Conservation (phyloP, 37 sponge, comb jelly and placozoan genomes). For the Crambe crambe region DNA sequence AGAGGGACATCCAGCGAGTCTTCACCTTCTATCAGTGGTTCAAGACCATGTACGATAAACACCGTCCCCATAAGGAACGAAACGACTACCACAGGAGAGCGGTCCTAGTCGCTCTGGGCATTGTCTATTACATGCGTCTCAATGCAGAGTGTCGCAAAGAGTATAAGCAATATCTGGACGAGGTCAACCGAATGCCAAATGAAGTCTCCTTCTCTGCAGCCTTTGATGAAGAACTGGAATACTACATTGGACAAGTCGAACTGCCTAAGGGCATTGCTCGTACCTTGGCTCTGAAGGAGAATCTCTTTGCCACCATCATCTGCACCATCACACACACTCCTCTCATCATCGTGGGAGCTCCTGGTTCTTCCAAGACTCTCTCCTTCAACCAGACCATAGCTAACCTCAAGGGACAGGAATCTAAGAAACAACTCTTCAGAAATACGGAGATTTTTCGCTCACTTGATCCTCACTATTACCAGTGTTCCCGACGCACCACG, state of each 20-base stretch:
- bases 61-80: conserved; percentile 7
- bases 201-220: conserved; percentile 48
- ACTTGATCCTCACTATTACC: conserved; percentile 85
- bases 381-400: conserved; percentile 88
- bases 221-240: conserved; percentile 64
- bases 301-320: conserved; percentile 85
- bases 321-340: conserved; percentile 84
- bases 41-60: conserved; percentile 36
- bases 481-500: conserved; percentile 88
- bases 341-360: conserved; percentile 91
- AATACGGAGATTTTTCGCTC: conserved; percentile 64
- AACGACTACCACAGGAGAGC: conserved; percentile 51
- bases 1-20: conserved; percentile 87
- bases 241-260: conserved; percentile 48
- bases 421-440: conserved; percentile 54
- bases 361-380: conserved; percentile 91
- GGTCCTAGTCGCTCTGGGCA: conserved; percentile 77
- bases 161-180: conserved; percentile 41
- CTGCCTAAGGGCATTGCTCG: conserved; percentile 88
- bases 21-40: conserved; percentile 81
- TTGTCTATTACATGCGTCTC: conserved; percentile 89
- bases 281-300: conserved; percentile 91
- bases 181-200: background rate
- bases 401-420: conserved; percentile 88
- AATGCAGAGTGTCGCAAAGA: conserved; percentile 44